Base-by-base conservation (phyloP, 2,888 invertebrate genomes). In the Aspidiotus destructor region DNA sequence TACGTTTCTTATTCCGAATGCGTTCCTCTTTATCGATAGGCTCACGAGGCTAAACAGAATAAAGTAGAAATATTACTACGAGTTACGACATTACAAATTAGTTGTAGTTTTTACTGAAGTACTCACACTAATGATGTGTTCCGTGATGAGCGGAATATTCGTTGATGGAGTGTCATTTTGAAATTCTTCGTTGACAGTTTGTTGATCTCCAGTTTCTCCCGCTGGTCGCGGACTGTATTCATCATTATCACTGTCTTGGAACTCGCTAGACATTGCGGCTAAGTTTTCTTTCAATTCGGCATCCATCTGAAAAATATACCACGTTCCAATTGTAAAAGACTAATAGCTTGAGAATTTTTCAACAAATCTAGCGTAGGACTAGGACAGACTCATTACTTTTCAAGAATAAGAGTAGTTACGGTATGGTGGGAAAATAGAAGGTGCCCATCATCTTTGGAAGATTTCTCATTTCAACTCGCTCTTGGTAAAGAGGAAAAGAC, bases 41-140 rank as follows among this genome's bases (percentile, higher is more conserved):
- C 48, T 65, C 65, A 13, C 65, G 65, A 60, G 65, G 65, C 65
- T 65, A 48, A 42, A 62, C 42, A 62, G 11, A 48, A 48, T 13
- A 11, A 3, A 2, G 48, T 13, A 48, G 2, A 48, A 6, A 48
- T 48, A n/a, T 48, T 11, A 48, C 6, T 48, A 48, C 2, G 48
- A 1, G 6, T 3, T 48, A 48, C n/a, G 3, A n/a, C 48, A 48
- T n/a, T 48, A 11, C 48, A 6, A 48, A 3, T n/a, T 3, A n/a
- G 2, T 3, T 16, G 16, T 6, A 5, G 7, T 10, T 15, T 57
- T 16, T n/a, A 48, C 2, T 13, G 6, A 48, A 13, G 70, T 73
- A 81, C 83, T 82, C 78, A 85, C 85, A 75, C 85, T 85, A 70
- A 85, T 86, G 62, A 85, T 83, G 72, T 83, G 79, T 75, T 85